Evolutionary conservation across 2,888 invertebrate genomes (phyloP), one percentile per base, ranked within the genome.

Genomic region (Bombylius major): DNA sequence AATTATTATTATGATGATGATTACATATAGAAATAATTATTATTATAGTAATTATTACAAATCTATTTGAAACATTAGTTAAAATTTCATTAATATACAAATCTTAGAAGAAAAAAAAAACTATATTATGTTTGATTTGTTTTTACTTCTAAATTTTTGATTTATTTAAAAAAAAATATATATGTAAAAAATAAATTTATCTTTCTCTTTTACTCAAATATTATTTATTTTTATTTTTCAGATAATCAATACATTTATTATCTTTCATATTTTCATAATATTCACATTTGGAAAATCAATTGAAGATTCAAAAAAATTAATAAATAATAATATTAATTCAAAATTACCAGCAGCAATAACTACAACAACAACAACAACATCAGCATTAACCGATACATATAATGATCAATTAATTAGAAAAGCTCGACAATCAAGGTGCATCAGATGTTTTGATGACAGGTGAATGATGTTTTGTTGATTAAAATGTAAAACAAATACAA

Each of bases 391-490:
- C 4, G 11, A 42, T 11, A 7, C 34, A 36, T 5, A 8, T 7
- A 8, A 7, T 36, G 7, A 36, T 5, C 7, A 36, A 36, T 5
- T 68, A 51, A 65, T 67, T 49, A 66, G 66, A 33, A 69, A 66
- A 61, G 68, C 67, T 55, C 65, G 72, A 4, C 72, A 72, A 56
- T 70, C 69, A 11, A 67, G 72, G 45, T 72, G 72, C 61, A 70
- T 70, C 47, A 66, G 70, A 39, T 72, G 72, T 61, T 70, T 70
- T 51, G 74, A 73, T 58, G 70, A 72, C 60, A 69, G 69, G 61
- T 70, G 13, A 45, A 31, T 46, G 2, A 34, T 8, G 47, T 47
- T 6, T 8, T 12, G 8, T 34, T n/a, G n/a, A n/a, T n/a, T 32
- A 47, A 7, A 49, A 36, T 7, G 12, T 31, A 32, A 52, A 23